Evolutionary conservation across 2,113 vertebrate genomes (phyloP).

Genomic region (Columbina picui): DNA sequence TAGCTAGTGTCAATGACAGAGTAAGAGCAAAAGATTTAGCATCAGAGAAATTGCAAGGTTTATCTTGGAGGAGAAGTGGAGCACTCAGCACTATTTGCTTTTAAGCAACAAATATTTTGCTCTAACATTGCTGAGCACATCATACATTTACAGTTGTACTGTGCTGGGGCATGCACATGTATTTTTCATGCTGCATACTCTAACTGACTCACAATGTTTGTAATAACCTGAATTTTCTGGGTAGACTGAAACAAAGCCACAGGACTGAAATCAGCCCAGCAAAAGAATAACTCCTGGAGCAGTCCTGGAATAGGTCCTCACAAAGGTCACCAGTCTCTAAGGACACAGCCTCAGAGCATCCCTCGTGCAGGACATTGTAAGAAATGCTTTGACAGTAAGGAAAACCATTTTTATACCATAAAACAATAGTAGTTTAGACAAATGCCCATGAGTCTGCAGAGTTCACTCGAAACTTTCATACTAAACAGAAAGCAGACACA

Average conservation of each 20-base stretch:
- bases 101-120: conserved; percentile 1
- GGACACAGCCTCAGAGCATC: background rate
- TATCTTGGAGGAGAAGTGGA: background rate
- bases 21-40: background rate
- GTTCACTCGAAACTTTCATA: background rate
- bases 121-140: background rate
- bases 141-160: background rate
- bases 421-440: background rate
- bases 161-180: background rate
- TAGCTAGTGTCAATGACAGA: background rate
- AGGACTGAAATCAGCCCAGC: background rate
- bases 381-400: background rate
- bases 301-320: background rate
- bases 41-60: background rate
- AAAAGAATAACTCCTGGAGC: background rate
- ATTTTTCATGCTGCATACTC: background rate
- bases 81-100: background rate
- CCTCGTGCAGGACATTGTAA: background rate
- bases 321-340: background rate
- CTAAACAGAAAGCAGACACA: background rate
- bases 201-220: background rate
- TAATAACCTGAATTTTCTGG: background rate
- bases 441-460: background rate
- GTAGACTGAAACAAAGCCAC: background rate
- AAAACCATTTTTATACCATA: background rate